Evolutionary conservation across 2,113 vertebrate genomes (phyloP).

Genomic region (Helogale parvula): DNA sequence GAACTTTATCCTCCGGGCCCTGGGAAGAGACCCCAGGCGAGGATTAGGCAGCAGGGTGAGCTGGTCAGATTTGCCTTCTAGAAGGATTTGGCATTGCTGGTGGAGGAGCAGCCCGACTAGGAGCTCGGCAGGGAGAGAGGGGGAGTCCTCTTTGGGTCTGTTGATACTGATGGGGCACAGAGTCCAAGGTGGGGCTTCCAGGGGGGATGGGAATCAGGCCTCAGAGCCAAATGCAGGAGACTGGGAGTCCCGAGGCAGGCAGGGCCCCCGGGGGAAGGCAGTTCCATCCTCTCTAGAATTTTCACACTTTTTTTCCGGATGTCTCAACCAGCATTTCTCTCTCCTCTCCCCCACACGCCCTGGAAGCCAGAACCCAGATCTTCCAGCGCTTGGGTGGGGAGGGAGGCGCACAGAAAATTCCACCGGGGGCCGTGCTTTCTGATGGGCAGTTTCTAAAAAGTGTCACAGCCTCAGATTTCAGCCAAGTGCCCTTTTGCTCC

Average conservation of each 20-base stretch:
- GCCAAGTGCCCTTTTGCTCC: not conserved
- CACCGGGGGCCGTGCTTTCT: not conserved
- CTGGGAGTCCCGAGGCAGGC: accelerated
- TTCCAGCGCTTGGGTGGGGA: not conserved
- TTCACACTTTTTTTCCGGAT: not conserved
- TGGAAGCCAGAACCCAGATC: not conserved
- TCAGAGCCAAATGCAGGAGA: not conserved
- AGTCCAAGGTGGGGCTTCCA: accelerated
- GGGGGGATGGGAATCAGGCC: not conserved
- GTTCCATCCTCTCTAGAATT: not conserved
- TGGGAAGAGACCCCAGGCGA: not conserved
- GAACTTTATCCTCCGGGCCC: not conserved
- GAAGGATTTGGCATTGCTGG: not conserved
- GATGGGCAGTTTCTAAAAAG: not conserved
- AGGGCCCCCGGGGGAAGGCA: not conserved
- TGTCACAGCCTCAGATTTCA: not conserved
- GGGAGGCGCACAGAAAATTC: not conserved
- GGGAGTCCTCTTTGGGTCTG: not conserved
- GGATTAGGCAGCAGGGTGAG: no score
- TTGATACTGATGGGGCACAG: not conserved
- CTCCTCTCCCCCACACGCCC: not conserved
- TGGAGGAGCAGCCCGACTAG: no score
- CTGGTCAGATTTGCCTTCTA: not conserved
- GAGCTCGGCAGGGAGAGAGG: not conserved
- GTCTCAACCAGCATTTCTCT: not conserved